Evolutionary conservation across 2,888 invertebrate species (phyloP).

Genomic region (Caenorhabditis sp.): DNA sequence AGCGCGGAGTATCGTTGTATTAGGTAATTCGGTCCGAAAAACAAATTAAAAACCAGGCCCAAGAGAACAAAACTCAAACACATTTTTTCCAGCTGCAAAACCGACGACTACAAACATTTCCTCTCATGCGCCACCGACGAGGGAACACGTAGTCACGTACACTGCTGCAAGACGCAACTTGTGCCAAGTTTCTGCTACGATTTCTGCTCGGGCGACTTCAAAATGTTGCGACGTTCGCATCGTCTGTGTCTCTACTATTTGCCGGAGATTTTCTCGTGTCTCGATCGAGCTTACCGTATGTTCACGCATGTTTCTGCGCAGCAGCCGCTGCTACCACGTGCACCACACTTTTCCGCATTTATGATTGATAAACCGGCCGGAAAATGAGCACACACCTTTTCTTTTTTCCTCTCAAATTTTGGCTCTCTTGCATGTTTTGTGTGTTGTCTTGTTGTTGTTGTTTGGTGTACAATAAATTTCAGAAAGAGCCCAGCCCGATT

Average conservation of each 20-base stretch:
- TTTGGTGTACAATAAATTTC: background rate
- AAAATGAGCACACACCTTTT: too few relatives aligned
- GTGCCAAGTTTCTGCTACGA: slow-evolving; percentile 70
- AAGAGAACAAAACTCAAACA: too few relatives aligned
- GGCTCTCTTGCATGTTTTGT: background rate
- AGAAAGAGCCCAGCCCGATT: too few relatives aligned
- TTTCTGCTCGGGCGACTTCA: slow-evolving; percentile 65
- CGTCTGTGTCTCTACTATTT: slow-evolving; percentile 70
- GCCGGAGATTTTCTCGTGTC: slow-evolving; percentile 70
- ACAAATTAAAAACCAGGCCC: background rate
- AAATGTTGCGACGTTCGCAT: slow-evolving; percentile 67
- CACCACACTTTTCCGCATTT: slow-evolving; percentile 34
- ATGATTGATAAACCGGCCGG: slow-evolving; percentile 40
- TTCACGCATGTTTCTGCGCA: slow-evolving; percentile 22
- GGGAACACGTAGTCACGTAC: slow-evolving; percentile 66
- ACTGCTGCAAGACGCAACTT: slow-evolving; percentile 68
- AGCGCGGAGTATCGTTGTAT: too few relatives aligned
- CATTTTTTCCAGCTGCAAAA: slow-evolving; percentile 56
- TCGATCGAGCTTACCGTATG: slow-evolving; percentile 66
- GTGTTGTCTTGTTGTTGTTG: background rate
- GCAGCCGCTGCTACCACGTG: too few relatives aligned
- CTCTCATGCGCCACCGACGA: slow-evolving; percentile 67
- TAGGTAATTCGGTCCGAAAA: too few relatives aligned
- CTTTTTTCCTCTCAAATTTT: too few relatives aligned
- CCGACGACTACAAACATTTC: slow-evolving; percentile 68